Evolutionary conservation across 2,888 invertebrate species (phyloP).

Genomic region (Dusona sp.): DNA sequence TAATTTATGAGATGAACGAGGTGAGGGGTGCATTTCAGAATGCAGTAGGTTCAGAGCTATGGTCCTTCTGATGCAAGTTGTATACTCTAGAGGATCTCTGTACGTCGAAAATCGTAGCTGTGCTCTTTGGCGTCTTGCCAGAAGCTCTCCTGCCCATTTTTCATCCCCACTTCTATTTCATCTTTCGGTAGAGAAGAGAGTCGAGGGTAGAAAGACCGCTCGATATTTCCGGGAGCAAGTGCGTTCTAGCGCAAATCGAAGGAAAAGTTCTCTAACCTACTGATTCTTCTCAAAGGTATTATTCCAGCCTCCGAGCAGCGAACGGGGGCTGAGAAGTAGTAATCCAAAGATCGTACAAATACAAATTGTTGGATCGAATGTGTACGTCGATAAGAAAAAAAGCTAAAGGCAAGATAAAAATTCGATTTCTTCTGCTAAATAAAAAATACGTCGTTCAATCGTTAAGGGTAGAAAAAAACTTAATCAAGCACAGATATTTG

Average conservation of each 20-base stretch:
- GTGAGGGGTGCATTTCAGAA: constrained; percentile 17
- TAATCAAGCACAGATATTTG: neutral
- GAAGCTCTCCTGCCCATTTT: neutral
- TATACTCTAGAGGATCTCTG: constrained; percentile 9
- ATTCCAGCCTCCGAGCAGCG: neutral
- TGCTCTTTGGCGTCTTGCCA: constrained; percentile 53
- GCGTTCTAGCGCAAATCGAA: constrained; percentile 2
- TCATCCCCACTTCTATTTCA: neutral
- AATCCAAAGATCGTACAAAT: neutral
- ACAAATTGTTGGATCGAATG: neutral
- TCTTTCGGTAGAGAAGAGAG: constrained; percentile 10
- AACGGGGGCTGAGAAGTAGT: neutral
- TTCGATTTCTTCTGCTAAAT: neutral
- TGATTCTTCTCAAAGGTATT: constrained; percentile 9
- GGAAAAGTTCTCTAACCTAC: constrained; percentile 6
- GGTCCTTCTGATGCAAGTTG: constrained; percentile 48
- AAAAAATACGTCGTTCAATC: neutral
- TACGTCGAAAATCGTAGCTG: constrained; percentile 33
- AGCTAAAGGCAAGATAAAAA: neutral
- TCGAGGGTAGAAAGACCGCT: neutral
- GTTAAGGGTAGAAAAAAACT: neutral
- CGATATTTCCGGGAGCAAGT: constrained; percentile 26
- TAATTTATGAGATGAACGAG: neutral
- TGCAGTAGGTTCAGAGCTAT: constrained; percentile 30
- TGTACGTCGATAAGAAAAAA: neutral